phyloP scores from a whole-genome alignment of 2,797 vertebrate genomes.

The Gastrophryne carolinensis region DNA sequence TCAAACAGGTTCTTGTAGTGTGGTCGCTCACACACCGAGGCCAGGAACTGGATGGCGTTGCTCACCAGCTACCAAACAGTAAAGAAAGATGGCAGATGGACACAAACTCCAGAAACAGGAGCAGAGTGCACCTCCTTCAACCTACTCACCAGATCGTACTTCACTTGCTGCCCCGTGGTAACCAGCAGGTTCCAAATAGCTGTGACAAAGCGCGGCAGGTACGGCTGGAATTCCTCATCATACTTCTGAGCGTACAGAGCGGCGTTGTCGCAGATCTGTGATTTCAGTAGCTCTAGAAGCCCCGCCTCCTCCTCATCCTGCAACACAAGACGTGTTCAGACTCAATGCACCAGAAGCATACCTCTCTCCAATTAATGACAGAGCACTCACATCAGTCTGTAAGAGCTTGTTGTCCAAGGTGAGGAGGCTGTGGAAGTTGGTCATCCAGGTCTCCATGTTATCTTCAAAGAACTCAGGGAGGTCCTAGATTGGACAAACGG shows the following conservation, averaged over 20 bases:
- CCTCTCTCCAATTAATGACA: too few relatives aligned
- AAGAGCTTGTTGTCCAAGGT: conserved; percentile 97
- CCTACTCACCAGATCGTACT: conserved; percentile 93
- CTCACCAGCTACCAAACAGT: conserved; percentile 84
- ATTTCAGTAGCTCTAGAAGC: conserved; percentile 92
- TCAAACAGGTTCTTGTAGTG: conserved; percentile 98
- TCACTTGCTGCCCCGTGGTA: conserved; percentile 95
- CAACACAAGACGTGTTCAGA: too few relatives aligned
- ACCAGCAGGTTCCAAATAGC: conserved; percentile 98
- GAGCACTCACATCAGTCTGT: conserved; percentile 91
- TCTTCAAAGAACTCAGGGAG: conserved; percentile 99
- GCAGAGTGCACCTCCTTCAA: too few relatives aligned
- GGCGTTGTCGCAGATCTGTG: conserved; percentile 97
- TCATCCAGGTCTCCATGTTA: conserved; percentile 99
- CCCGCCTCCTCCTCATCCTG: conserved; percentile 98
- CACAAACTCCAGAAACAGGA: too few relatives aligned
- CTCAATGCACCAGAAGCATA: too few relatives aligned
- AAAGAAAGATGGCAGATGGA: conserved; percentile 53
- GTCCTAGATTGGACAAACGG: too few relatives aligned
- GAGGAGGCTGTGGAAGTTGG: conserved; percentile 91
- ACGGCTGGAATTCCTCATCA: conserved; percentile 95
- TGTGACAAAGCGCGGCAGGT: conserved; percentile 93
- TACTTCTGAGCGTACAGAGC: conserved; percentile 98
- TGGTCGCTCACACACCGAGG: conserved; percentile 94
- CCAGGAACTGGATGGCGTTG: conserved; percentile 98